Evolutionary conservation across 2,797 vertebrate species (phyloP).

Genomic region (Psittacula derbiana): DNA sequence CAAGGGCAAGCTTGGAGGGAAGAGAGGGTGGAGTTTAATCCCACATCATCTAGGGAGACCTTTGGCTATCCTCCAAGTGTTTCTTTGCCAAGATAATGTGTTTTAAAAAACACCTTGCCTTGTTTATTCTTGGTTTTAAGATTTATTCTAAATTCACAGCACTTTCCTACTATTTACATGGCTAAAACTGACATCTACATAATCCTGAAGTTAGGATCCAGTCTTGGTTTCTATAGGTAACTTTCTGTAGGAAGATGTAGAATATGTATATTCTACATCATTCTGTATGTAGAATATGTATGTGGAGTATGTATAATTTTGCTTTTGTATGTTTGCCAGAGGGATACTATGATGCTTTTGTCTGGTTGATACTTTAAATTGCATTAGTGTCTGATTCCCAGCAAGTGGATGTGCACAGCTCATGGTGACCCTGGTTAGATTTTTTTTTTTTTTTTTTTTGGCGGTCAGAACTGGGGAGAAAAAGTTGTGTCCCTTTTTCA

Average conservation of each 20-base stretch:
- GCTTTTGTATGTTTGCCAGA: not conserved
- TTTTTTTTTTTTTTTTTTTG: not conserved
- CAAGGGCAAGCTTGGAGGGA: not conserved
- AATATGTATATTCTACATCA: not conserved
- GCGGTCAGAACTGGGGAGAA: not conserved
- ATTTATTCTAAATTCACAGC: not conserved
- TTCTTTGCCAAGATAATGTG: not conserved
- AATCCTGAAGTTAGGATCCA: not conserved
- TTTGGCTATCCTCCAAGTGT: not conserved
- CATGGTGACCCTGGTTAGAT: not conserved
- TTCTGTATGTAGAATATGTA: not conserved
- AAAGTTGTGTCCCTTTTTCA: not conserved
- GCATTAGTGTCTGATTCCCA: not conserved
- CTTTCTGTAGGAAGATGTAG: not conserved
- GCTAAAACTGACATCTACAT: not conserved
- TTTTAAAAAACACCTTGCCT: not conserved
- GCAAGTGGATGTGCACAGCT: not conserved
- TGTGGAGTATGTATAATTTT: not conserved
- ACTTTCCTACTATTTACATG: not conserved
- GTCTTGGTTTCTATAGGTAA: not conserved
- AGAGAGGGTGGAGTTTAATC: not conserved
- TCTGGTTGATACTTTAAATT: not conserved
- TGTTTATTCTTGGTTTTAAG: not conserved
- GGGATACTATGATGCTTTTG: not conserved
- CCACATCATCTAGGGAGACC: not conserved